A percentile compares a stretch with the other conserved stretches of the same genome.
Evolutionary conservation across 1,140 invertebrate species (phyloP).

Genomic region (Macrocentrus cingulum): DNA sequence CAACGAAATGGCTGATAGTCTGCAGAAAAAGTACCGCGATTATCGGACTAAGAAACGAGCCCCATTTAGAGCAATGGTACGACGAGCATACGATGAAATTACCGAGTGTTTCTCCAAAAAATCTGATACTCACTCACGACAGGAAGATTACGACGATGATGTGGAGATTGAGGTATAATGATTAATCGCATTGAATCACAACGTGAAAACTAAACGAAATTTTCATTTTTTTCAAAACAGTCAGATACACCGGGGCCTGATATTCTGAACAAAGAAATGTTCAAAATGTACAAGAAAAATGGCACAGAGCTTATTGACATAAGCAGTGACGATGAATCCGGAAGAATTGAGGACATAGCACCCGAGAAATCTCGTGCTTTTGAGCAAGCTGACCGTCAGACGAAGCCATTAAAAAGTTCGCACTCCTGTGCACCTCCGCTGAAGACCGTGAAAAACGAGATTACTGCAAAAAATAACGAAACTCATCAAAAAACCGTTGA

Average conservation of each 20-base stretch:
- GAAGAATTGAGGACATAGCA: conserved; percentile 9
- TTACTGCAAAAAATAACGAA: not conserved
- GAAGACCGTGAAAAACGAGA: not conserved
- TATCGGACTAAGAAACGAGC: conserved; percentile 69
- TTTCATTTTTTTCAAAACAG: conserved; percentile 30
- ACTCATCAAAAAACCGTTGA: conserved; percentile 19
- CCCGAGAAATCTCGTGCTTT: conserved; percentile 4
- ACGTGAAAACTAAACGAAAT: no score
- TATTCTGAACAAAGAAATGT: conserved; percentile 35
- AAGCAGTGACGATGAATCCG: conserved; percentile 55
- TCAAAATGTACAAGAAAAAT: conserved; percentile 50
- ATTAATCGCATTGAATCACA: not conserved
- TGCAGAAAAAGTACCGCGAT: conserved; percentile 71
- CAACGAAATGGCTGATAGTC: conserved; percentile 70
- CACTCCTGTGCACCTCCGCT: not conserved
- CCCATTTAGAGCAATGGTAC: conserved; percentile 67
- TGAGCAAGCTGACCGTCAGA: not conserved
- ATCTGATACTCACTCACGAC: conserved; percentile 39
- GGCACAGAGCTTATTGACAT: conserved; percentile 60
- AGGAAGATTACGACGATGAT: conserved; percentile 61
- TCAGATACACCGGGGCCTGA: conserved; percentile 40
- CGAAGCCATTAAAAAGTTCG: conserved; percentile 2
- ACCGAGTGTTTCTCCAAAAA: conserved; percentile 51
- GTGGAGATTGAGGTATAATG: conserved; percentile 60
- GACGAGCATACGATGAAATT: conserved; percentile 62